These are phyloP conservation scores for Leptinotarsa defecta DNA, from an alignment of 1,140 invertebrate genomes.

Conservation along the genomic window DNA sequence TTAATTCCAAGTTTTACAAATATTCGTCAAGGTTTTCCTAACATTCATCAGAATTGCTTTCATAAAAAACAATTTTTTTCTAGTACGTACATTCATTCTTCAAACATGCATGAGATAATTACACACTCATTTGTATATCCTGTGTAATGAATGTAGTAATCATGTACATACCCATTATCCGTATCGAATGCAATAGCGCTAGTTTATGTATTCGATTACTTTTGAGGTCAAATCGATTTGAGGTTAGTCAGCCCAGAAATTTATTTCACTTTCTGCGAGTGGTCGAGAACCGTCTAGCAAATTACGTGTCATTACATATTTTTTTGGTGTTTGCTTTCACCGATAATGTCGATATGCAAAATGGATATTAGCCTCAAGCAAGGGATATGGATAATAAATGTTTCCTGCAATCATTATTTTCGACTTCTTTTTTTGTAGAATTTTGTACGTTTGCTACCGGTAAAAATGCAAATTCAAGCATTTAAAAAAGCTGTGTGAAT, in stretches of 20 bases:
- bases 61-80: too few relatives aligned
- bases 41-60: too few relatives aligned
- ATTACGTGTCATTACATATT: slow-evolving; percentile 6
- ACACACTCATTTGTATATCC: slow-evolving; percentile 8
- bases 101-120: background rate
- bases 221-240: slow-evolving; percentile 3
- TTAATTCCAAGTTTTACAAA: too few relatives aligned
- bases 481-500: too few relatives aligned
- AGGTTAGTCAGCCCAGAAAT: background rate
- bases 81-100: background rate
- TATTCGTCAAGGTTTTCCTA: too few relatives aligned
- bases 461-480: too few relatives aligned
- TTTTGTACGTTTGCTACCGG: too few relatives aligned
- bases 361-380: background rate
- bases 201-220: background rate
- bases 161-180: background rate
- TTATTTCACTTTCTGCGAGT: slow-evolving; percentile 7
- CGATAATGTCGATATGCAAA: background rate
- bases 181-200: slow-evolving; percentile 8
- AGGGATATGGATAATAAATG: too few relatives aligned
- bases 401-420: too few relatives aligned
- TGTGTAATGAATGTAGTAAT: background rate
- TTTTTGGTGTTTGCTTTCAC: background rate
- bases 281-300: background rate
- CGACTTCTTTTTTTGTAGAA: too few relatives aligned